These are phyloP conservation scores for Dicrostonyx torquatus DNA, from an alignment of 2,797 vertebrate species.

Conservation along the genomic window DNA sequence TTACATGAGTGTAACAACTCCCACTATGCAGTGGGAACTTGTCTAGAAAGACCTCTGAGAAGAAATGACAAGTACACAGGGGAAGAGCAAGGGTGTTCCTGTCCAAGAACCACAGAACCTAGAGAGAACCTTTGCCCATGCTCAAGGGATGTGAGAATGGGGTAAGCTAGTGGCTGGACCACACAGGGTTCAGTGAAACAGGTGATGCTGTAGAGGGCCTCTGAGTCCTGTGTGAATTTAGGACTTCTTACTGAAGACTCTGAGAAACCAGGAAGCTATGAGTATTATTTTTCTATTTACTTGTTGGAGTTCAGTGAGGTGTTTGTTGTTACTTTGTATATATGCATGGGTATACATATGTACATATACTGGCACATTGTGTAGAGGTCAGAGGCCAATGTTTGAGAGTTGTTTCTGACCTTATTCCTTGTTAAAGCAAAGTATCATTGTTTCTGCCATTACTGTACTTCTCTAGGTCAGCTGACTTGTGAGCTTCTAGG, in stretches of 20 bases:
- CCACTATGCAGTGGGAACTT: too few relatives aligned
- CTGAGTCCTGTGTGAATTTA: neutral
- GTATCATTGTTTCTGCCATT: neutral
- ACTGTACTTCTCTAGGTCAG: neutral
- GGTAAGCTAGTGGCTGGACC: fast-evolving
- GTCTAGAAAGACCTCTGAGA: neutral
- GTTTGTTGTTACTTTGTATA: neutral
- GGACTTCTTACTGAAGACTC: neutral
- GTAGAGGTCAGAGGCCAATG: neutral
- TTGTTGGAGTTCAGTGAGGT: neutral
- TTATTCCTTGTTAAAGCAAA: neutral
- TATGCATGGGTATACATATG: neutral
- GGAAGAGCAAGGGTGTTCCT: neutral
- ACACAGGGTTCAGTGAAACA: neutral
- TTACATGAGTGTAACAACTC: neutral
- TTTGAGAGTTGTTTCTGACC: neutral
- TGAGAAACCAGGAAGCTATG: neutral
- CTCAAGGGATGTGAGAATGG: neutral
- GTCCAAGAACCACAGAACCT: neutral
- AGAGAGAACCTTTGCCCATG: neutral
- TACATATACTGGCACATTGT: neutral
- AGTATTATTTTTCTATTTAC: neutral
- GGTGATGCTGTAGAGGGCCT: neutral
- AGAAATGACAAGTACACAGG: neutral
- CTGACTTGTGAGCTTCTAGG: neutral